Conservation (phyloP, 2,113 vertebrate genomes). For the Melierax canorus region DNA sequence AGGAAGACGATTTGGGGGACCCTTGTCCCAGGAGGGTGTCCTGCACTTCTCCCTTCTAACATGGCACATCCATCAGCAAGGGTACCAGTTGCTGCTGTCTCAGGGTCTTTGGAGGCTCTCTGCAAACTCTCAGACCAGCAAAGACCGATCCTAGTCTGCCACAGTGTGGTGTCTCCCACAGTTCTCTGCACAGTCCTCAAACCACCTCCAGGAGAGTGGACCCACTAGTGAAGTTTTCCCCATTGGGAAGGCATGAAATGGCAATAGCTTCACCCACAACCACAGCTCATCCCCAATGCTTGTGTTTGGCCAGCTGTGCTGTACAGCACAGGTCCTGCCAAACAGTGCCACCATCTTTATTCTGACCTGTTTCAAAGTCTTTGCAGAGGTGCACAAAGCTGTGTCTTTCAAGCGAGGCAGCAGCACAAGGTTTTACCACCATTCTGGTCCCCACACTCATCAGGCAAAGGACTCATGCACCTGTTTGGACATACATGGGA, state of each 20-base stretch:
- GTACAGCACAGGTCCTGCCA: no score
- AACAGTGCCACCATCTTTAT: background rate
- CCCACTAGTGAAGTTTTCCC: background rate
- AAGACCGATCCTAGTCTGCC: background rate
- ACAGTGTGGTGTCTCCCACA: background rate
- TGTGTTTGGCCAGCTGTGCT: no score
- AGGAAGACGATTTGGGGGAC: background rate
- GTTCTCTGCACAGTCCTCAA: background rate
- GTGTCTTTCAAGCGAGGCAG: background rate
- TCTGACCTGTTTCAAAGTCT: background rate
- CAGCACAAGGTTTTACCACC: background rate
- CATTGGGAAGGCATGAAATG: background rate
- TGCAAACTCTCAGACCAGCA: background rate
- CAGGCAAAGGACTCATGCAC: background rate
- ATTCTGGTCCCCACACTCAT: background rate
- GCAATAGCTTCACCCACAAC: background rate
- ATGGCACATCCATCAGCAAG: background rate
- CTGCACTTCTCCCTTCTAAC: background rate
- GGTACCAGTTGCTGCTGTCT: fast-evolving
- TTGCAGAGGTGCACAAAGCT: background rate
- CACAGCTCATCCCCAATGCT: background rate
- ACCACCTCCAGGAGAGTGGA: background rate
- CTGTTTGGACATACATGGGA: no score
- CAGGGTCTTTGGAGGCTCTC: background rate
- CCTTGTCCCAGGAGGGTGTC: background rate